phyloP scores from a whole-genome alignment of 1,140 invertebrate genomes.

The Fopius arisanus region DNA sequence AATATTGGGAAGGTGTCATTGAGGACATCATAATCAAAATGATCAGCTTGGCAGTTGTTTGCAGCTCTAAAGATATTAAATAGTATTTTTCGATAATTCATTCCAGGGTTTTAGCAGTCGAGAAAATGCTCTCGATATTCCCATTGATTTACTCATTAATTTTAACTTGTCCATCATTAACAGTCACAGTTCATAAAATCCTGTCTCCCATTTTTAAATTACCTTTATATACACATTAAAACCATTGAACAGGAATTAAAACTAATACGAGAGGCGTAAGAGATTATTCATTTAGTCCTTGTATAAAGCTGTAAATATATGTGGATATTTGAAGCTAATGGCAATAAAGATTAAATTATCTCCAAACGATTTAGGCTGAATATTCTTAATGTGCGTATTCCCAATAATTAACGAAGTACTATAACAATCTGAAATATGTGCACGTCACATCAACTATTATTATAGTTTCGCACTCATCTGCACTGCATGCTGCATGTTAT shows the following conservation, averaged over 20 bases:
- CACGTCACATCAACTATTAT: too few species aligned
- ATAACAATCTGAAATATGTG: neutral
- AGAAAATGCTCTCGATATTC: neutral
- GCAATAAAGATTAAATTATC: constrained; percentile 55
- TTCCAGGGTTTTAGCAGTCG: constrained; percentile 14
- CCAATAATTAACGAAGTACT: constrained; percentile 2
- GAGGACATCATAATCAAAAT: constrained; percentile 24
- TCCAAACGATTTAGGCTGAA: constrained; percentile 46
- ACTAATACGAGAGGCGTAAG: constrained; percentile 14
- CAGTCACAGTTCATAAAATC: constrained; percentile 22
- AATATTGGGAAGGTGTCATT: neutral
- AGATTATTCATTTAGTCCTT: constrained; percentile 40
- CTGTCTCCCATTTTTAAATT: constrained; percentile 34
- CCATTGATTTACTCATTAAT: constrained; percentile 38
- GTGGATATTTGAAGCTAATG: constrained; percentile 58
- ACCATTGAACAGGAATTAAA: constrained; percentile 21
- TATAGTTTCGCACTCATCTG: neutral
- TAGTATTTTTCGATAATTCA: constrained; percentile 21
- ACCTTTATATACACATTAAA: constrained; percentile 32
- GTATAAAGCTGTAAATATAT: constrained; percentile 63
- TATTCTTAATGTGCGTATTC: constrained; percentile 28
- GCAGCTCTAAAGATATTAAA: constrained; percentile 19
- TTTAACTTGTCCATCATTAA: too few species aligned
- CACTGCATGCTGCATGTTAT: constrained; percentile 31
- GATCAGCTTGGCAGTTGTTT: constrained; percentile 15